Base-by-base conservation (phyloP, 2,888 invertebrate genomes). In the Venustoraphidia nigricollis region DNA sequence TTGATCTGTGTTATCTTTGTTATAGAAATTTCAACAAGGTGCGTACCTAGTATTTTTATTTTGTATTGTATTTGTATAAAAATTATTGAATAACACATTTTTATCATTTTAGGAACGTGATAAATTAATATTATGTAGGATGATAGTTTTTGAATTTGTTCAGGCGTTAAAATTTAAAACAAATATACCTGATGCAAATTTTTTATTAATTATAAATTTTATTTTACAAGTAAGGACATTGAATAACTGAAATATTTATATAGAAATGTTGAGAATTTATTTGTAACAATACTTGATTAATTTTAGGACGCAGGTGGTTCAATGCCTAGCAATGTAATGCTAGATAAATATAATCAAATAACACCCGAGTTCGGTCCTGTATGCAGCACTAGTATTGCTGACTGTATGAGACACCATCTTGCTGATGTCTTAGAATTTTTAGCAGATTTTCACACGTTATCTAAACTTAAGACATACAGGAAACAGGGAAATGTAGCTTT, bases 121-220 rank as follows among this genome's bases (percentile, higher is more conserved):
- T 69, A 95, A 94, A 71, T 75, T 93, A 63, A 79, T 90, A 53
- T 75, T 97, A 43, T 90, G 94, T 46, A 75, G 97, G 46, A 89
- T 91, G 59, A 80, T 95, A 47, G 90, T 96, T 41, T 90, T 84
- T 63, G 97, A 98, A 68, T 73, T 98, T 55, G 84, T 96, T 43
- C 94, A 95, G 65, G 95, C 94, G 0, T 73, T 98, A 51, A 88
- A 95, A 64, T 95, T 97, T 64, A 97, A 97, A 71, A 85, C 85
- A 10, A 84, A 83, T 36, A 82, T 97, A 55, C 95, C 96, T 0
- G 96, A 97, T 65, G 84, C 88, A 43, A 98, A 97, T 71, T 80
- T 97, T 51, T 72, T 98, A 39, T 79, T 93, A 62, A 75, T 98
- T 13, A 84, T 97, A 47, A 88, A 87, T 59, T 82, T 91, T 57